Evolutionary conservation across 2,113 vertebrate species (phyloP), one percentile per base, ranked within the genome.

Genomic region (Noctilio leporinus): DNA sequence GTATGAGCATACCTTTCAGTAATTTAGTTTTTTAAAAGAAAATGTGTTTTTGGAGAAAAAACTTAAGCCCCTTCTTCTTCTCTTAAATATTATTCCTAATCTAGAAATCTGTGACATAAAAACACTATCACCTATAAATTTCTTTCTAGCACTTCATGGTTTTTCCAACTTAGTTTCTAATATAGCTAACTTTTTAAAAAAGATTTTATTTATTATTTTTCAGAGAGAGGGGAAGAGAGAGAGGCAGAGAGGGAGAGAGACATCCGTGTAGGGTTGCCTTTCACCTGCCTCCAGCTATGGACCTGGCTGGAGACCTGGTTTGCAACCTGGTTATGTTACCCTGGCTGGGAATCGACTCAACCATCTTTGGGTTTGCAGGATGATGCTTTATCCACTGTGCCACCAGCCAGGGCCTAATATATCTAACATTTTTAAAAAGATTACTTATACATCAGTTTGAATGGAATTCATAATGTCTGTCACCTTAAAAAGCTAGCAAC

Each of bases 1-100:
- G 22, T 65, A 80, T 33, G 22, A 57, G 14, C 38, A 67, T 73
- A 64, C 20, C 26, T 49, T 19, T 84, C 38, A 88, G 3, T 65
- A 88, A 91, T 76, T 88, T 83, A 87, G 26, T 82, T 86, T 91
- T 75, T 80, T 30, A 57, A 90, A 59, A 65, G 65, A 88, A 49
- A 62, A 45, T 69, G 4, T n/a, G n/a, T 43, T 88, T 92, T 67
- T 35, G 0, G 49, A 49, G n/a, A 16, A 82, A 93, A 78, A 55
- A 9, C 14, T 81, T 73, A 28, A 49, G 22, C 28, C 59, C 59
- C 30, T 77, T 77, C 45, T n/a, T 78, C 3, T 24, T 19, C 38
- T 86, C 14, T 86, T 3, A 75, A 51, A 90, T 86, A 35, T 73
- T 93, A 72, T 70, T 78, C 43, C 26, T 82, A 53, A 30, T 72